Percentiles rank a stretch among this genome's conserved stretches.
phyloP scores from a whole-genome alignment of 2,888 invertebrate species.

The Abrostola tripartita region DNA sequence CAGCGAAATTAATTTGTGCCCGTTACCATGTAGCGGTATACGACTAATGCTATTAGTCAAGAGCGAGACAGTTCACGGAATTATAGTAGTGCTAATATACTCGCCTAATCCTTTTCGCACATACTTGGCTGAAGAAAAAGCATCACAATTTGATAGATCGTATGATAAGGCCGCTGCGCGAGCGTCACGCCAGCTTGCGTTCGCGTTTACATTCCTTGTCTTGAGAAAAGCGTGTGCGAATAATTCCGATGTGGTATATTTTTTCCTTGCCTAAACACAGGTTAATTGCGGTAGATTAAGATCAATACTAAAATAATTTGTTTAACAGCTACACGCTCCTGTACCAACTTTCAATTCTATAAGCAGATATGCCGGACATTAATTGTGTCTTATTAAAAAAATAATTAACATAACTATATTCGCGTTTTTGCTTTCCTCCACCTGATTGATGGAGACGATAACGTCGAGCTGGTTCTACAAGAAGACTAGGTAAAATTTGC shows the following conservation, averaged over 20 bases:
- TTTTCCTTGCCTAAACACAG: conserved; percentile 68
- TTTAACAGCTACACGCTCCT: conserved; percentile 60
- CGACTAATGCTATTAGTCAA: conserved; percentile 36
- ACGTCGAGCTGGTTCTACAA: conserved; percentile 43
- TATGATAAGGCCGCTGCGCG: conserved; percentile 64
- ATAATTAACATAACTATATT: conserved; percentile 54
- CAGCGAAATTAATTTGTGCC: conserved; percentile 24
- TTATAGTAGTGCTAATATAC: conserved; percentile 54
- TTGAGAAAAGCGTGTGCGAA: conserved; percentile 74
- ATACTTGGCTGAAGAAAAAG: conserved; percentile 67
- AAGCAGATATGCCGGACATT: conserved; percentile 36
- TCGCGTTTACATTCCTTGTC: conserved; percentile 65
- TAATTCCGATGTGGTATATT: conserved; percentile 67
- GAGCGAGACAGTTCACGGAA: conserved; percentile 52
- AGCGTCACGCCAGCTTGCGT: conserved; percentile 70
- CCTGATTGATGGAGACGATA: conserved; percentile 53
- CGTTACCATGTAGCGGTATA: conserved; percentile 10
- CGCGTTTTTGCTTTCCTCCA: conserved; percentile 39
- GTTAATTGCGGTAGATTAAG: conserved; percentile 72
- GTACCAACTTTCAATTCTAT: conserved; percentile 42
- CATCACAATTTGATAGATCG: conserved; percentile 72
- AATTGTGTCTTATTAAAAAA: conserved; percentile 33
- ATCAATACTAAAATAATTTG: conserved; percentile 76
- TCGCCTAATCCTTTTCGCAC: conserved; percentile 68
- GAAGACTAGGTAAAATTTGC: conserved; percentile 40